Evolutionary conservation across 2,888 invertebrate species (phyloP).

Genomic region (Amphimallon solstitiale): DNA sequence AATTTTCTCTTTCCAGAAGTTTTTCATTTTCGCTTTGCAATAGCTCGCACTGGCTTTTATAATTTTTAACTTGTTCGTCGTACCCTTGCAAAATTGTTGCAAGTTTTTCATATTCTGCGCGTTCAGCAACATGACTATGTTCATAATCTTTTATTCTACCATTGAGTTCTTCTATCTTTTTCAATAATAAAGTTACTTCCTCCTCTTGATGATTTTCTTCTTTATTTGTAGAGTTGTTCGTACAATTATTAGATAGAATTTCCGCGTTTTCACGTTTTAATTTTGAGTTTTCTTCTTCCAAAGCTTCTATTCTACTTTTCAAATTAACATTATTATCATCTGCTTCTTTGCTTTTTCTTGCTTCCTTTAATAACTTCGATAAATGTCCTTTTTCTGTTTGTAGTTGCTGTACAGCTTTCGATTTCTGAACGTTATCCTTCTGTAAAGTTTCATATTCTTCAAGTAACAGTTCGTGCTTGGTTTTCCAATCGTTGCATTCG

Average conservation of each 20-base stretch:
- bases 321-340: constrained; percentile 48
- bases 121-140: constrained; percentile 19
- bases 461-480: constrained; percentile 66
- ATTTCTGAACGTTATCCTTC: constrained; percentile 46
- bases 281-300: constrained; percentile 40
- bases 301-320: constrained; percentile 48
- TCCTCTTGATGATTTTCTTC: constrained; percentile 54
- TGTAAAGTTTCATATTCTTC: constrained; percentile 66
- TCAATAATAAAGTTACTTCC: constrained; percentile 49
- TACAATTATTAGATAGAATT: not conserved
- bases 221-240: constrained; percentile 42
- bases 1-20: constrained; percentile 19
- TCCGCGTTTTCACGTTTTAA: constrained; percentile 3
- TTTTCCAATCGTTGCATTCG: constrained; percentile 58
- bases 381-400: constrained; percentile 36
- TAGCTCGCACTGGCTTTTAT: constrained; percentile 35
- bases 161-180: constrained; percentile 57
- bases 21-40: constrained; percentile 34
- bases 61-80: constrained; percentile 40
- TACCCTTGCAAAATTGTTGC: constrained; percentile 42
- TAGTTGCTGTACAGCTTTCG: constrained; percentile 30
- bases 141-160: constrained; percentile 51
- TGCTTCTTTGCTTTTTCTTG: not conserved
- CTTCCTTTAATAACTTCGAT: constrained; percentile 33
- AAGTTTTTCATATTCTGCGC: constrained; percentile 40